Conservation (phyloP, 1,140 invertebrate species). For the Littorina saxatilis region DNA sequence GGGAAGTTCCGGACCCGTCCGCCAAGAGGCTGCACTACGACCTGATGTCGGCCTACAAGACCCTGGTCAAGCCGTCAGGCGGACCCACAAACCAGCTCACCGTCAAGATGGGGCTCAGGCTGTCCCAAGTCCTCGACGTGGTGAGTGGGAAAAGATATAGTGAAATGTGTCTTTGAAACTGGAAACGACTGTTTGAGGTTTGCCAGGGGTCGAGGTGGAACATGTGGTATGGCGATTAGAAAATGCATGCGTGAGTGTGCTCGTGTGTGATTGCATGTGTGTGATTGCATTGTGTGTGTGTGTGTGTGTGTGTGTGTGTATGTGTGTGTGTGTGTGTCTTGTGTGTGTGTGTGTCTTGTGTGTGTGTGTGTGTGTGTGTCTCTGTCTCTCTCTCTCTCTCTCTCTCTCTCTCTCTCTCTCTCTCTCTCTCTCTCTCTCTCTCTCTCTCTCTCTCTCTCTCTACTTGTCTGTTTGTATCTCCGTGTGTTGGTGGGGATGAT, state of each 20-base stretch:
- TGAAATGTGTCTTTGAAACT: not conserved
- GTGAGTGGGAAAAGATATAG: slow-evolving; percentile 89
- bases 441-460: not conserved
- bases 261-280: not conserved
- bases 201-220: not conserved
- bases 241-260: not conserved
- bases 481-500: not conserved
- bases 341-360: no score
- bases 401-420: not conserved
- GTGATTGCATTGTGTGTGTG: not conserved
- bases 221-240: not conserved
- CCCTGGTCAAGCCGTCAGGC: slow-evolving; percentile 91
- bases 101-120: slow-evolving; percentile 91
- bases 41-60: slow-evolving; percentile 94
- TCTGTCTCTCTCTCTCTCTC: not conserved
- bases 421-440: not conserved
- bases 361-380: no score
- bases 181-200: not conserved
- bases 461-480: no score
- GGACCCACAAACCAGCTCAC: slow-evolving; percentile 84
- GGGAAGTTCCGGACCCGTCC: slow-evolving; percentile 45
- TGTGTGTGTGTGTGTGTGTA: not conserved
- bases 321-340: not conserved
- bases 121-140: slow-evolving; percentile 96
- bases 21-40: slow-evolving; percentile 79